Conservation (phyloP, 2,113 vertebrate genomes). For the Sula dactylatra region DNA sequence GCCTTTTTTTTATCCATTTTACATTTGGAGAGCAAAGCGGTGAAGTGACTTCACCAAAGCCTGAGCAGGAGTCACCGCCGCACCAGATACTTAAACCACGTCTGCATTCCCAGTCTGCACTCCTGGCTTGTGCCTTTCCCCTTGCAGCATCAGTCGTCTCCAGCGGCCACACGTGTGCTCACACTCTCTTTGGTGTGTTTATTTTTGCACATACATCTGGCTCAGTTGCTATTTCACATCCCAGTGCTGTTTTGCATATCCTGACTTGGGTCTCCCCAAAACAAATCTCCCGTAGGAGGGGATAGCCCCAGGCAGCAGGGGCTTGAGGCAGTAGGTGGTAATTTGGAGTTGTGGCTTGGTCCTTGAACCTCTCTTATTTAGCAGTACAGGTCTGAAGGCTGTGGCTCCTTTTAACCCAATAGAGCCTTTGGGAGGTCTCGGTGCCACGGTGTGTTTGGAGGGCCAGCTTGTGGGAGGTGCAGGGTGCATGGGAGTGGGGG, state of each 20-base stretch:
- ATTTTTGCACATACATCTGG: not conserved
- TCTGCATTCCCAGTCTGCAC: not conserved
- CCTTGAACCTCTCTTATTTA: not conserved
- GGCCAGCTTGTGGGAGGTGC: not conserved
- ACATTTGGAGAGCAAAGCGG: not conserved
- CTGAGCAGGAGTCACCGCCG: not conserved
- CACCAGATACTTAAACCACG: rapidly evolving
- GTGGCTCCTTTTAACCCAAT: not conserved
- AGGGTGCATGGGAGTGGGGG: rapidly evolving
- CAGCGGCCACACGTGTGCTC: rapidly evolving
- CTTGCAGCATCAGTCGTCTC: rapidly evolving
- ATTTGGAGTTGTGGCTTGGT: not conserved
- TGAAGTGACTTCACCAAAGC: not conserved
- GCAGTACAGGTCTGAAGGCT: not conserved
- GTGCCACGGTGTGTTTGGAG: not conserved
- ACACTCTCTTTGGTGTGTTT: not conserved
- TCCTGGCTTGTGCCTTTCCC: not conserved
- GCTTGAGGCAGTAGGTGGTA: not conserved
- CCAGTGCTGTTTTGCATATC: not conserved
- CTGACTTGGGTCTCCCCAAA: not conserved
- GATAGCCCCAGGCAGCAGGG: not conserved
- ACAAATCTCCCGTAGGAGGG: not conserved
- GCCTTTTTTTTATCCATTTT: not conserved
- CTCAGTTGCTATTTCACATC: not conserved
- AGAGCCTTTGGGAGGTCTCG: not conserved